phyloP scores from a whole-genome alignment of 2,113 vertebrate species.

The Acinonyx jubatus region DNA sequence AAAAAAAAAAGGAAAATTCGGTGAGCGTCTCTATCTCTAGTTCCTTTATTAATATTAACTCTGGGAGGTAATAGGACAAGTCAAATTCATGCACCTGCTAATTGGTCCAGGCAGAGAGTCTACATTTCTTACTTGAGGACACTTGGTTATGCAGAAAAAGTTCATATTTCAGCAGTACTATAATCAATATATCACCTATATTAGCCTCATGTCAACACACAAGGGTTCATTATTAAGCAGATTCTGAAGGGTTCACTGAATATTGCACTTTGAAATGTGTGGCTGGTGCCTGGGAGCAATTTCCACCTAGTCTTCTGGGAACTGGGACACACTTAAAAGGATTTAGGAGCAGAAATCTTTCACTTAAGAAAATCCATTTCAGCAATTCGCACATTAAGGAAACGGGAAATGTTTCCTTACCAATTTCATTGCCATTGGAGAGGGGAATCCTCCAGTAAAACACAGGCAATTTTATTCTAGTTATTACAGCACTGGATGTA shows the following conservation, averaged over 20 bases:
- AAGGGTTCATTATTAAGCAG: conserved; percentile 79
- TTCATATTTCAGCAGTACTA: conserved; percentile 80
- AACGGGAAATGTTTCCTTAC: conserved; percentile 80
- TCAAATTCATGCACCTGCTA: conserved; percentile 76
- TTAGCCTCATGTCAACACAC: conserved; percentile 78
- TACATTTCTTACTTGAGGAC: conserved; percentile 69
- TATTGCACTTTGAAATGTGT: conserved; percentile 84
- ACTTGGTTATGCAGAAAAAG: conserved; percentile 69
- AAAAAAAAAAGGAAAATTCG: neutral
- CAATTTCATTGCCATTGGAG: conserved; percentile 67
- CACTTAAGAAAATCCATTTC: conserved; percentile 84
- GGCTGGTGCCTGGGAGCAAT: conserved; percentile 81
- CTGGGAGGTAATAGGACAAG: conserved; percentile 27
- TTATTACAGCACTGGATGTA: conserved; percentile 58
- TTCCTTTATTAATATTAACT: conserved; percentile 67
- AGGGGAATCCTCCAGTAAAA: conserved; percentile 60
- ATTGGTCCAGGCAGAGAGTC: conserved; percentile 76
- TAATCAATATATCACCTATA: conserved; percentile 82
- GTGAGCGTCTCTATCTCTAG: conserved; percentile 40
- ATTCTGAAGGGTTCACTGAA: conserved; percentile 83
- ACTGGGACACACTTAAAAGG: conserved; percentile 83
- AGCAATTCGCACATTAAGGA: conserved; percentile 80
- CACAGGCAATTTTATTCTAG: conserved; percentile 70
- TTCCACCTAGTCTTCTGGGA: conserved; percentile 82
- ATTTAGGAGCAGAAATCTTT: conserved; percentile 84